Percentiles rank a stretch among this genome's conserved stretches.
phyloP scores from a whole-genome alignment of 2,797 vertebrate genomes.

The Channa striata region DNA sequence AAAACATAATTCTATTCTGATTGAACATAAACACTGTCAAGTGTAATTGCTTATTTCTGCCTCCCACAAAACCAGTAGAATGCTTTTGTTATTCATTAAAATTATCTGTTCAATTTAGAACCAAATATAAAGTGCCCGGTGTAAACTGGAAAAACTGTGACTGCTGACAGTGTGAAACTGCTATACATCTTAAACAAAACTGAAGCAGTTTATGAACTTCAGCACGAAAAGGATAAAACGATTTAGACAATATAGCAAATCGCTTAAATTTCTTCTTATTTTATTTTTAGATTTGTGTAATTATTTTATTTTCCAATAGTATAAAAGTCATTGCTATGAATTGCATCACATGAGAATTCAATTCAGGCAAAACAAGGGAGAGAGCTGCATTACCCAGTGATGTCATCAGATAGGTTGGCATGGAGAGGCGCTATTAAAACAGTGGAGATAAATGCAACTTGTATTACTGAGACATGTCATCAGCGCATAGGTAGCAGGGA shows the following conservation, averaged over 20 bases:
- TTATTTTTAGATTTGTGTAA: constrained; percentile 63
- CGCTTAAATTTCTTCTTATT: constrained; percentile 44
- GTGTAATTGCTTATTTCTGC: constrained; percentile 3
- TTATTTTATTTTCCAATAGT: constrained; percentile 72
- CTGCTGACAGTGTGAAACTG: neutral
- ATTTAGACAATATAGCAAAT: constrained; percentile 1
- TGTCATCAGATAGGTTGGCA: constrained; percentile 84
- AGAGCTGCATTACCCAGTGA: constrained; percentile 79
- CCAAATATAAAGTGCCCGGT: neutral
- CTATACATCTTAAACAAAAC: neutral
- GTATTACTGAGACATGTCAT: constrained; percentile 83
- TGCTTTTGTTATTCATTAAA: neutral
- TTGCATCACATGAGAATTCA: constrained; percentile 84
- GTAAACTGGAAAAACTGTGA: too few relatives aligned
- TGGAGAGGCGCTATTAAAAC: constrained; percentile 64
- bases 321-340: constrained; percentile 74
- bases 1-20: too few relatives aligned
- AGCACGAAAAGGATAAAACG: neutral
- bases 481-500: constrained; percentile 70
- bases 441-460: constrained; percentile 60
- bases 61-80: constrained; percentile 7
- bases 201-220: constrained; percentile 9
- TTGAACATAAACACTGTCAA: neutral
- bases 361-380: constrained; percentile 72
- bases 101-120: neutral